These are phyloP conservation scores for Nycticorax nycticorax DNA, from an alignment of 2,113 vertebrate species.

Conservation along the genomic window DNA sequence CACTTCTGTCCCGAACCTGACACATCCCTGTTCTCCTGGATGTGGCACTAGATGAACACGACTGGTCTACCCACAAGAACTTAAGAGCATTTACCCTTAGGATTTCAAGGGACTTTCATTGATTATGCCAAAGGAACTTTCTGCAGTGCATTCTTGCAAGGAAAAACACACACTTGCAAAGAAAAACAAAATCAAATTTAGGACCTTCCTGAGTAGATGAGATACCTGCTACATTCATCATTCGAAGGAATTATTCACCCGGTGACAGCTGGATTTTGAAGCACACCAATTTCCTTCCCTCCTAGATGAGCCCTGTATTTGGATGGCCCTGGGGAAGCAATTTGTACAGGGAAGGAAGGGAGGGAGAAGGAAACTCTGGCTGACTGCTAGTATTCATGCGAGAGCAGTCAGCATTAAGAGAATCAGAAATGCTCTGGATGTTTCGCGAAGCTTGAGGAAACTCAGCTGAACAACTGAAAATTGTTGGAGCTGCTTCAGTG, in stretches of 20 bases:
- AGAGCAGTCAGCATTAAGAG: not conserved
- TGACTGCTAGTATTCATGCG: constrained; percentile 4
- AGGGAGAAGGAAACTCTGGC: not conserved
- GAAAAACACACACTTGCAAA: not conserved
- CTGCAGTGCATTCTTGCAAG: not conserved
- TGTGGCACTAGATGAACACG: not conserved
- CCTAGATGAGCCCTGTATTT: not conserved
- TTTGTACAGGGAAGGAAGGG: not conserved
- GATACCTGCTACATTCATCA: constrained; percentile 10
- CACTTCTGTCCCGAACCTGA: not conserved
- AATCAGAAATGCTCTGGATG: not conserved
- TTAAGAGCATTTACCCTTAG: not conserved
- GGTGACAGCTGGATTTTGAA: not conserved
- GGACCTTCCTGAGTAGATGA: not conserved
- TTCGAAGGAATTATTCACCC: not conserved
- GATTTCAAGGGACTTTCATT: not conserved
- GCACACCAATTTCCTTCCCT: constrained; percentile 1
- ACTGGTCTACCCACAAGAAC: not conserved
- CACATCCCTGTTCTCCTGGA: not conserved
- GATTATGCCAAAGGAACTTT: not conserved
- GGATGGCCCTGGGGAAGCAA: constrained; percentile 23
- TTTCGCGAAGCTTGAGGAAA: not conserved
- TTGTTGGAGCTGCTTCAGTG: not conserved
- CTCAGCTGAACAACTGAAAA: not conserved
- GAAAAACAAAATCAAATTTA: constrained; percentile 23